Conservation (phyloP, 2,797 vertebrate species). For the Dermochelys coriacea region DNA sequence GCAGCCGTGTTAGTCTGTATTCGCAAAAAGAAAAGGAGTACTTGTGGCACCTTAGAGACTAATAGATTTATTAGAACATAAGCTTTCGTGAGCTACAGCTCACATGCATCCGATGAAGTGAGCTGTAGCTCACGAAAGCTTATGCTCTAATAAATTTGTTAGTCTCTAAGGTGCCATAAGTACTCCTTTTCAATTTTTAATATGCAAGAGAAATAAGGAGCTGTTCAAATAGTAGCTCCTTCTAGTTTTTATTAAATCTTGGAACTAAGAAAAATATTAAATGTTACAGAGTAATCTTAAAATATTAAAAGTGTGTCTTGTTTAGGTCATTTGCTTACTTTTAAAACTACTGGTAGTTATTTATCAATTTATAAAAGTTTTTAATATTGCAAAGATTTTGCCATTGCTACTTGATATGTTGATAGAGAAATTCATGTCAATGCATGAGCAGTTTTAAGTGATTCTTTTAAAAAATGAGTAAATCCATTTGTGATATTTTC, state of each 20-base stretch:
- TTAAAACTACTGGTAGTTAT: neutral
- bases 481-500: slow-evolving; percentile 67
- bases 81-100: no score
- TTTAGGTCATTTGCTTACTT: neutral
- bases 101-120: no score
- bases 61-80: no score
- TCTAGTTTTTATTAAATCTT: neutral
- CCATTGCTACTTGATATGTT: neutral
- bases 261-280: neutral
- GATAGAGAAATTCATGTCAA: neutral
- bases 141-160: no score
- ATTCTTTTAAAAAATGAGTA: slow-evolving; percentile 49
- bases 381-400: neutral
- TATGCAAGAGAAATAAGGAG: neutral
- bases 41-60: no score
- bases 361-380: neutral
- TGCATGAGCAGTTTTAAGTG: slow-evolving; percentile 5
- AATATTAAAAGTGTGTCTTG: neutral
- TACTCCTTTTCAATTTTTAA: no score
- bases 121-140: no score
- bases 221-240: neutral
- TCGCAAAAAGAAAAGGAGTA: no score
- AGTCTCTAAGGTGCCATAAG: no score
- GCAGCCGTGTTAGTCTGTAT: no score
- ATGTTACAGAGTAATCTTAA: neutral